Evolutionary conservation across 1,140 invertebrate genomes (phyloP), one percentile per base, ranked within the genome.

Genomic region (Dendrolimus kikuchii): DNA sequence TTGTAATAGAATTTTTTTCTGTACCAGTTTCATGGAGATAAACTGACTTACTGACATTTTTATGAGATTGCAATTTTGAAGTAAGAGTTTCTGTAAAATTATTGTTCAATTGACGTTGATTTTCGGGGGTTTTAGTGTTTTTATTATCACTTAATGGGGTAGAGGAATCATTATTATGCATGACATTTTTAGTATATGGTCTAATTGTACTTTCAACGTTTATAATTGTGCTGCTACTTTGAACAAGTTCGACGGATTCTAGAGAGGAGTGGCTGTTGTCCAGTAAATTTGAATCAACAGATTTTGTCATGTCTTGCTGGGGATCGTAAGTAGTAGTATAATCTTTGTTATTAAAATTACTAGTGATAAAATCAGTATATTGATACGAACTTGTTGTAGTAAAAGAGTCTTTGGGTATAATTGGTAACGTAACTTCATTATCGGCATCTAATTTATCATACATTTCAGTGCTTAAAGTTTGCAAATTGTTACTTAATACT

Each of bases 61-160:
- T 49, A 40, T n/a, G 23, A 23, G 23, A 23, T 23, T 23, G 23
- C 23, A 3, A 23, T 23, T 23, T 23, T 23, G 23, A 23, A 52
- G 8, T 59, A 64, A 54, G 5, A 55, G 54, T 60, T 10, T 57
- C 51, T 5, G 68, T 68, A 50, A 69, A 81, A 50, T 81, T 77
- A 49, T 66, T 76, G 56, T 79, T 76, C 51, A 84, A 56, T 59
- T 82, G 69, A 62, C 78, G 68, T 63, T 84, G 70, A 75, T 83
- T 85, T 71, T 88, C 79, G 53, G 83, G 69, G 39, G 80, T 87
- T 57, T 88, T 84, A 43, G 77, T 84, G 52, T 81, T 77, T 71
- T 82, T 84, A 71, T 79, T 88, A 67, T 88, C 85, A 59, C 67
- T 74, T 7, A 74, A 70, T 51, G 64, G 68, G 59, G 86, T 83